Evolutionary conservation across 2,888 invertebrate genomes (phyloP), one percentile per base, ranked within the genome.

Genomic region (Erebia palarica): DNA sequence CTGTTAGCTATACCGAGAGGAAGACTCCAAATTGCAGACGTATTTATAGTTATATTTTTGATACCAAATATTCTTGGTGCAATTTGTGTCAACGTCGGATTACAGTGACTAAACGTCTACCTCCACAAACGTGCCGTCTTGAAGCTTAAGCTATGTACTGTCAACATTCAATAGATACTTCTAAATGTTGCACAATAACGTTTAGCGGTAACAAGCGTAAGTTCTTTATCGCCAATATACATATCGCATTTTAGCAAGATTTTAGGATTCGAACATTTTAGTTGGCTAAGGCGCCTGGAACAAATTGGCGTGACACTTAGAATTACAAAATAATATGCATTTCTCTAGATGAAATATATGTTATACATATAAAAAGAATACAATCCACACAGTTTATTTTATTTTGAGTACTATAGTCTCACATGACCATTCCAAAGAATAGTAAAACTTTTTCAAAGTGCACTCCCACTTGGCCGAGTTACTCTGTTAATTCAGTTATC

Each of bases 31-130:
- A 44, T 42, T 47, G 69, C 59, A 68, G 59, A 58, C 63, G 55
- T 53, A 27, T 55, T 42, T 53, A 27, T 18, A 18, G 42, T 44
- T 8, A 66, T 44, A 57, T 66, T 66, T 68, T 73, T 55, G 65
- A 64, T 55, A 59, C 69, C 64, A 70, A 67, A 82, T 80, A 80
- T 77, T 74, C 75, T 68, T 75, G 68, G 72, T 60, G 70, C 70
- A 77, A 76, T 76, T 73, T 44, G 70, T 72, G 78, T 76, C 76
- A 75, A 73, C 75, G 74, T 76, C 75, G 73, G 77, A 78, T 78
- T 77, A 78, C 71, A 73, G 65, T 78, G 76, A 76, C 75, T 75
- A 74, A 76, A 74, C 71, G 76, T 77, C 74, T 76, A 74, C 73
- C 70, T 75, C 69, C 70, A 65, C 70, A 72, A 53, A 73, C 68